Percentiles rank a stretch among this genome's conserved stretches.
Evolutionary conservation across 2,797 vertebrate species (phyloP).

Genomic region (Melanogrammus aeglefinus): DNA sequence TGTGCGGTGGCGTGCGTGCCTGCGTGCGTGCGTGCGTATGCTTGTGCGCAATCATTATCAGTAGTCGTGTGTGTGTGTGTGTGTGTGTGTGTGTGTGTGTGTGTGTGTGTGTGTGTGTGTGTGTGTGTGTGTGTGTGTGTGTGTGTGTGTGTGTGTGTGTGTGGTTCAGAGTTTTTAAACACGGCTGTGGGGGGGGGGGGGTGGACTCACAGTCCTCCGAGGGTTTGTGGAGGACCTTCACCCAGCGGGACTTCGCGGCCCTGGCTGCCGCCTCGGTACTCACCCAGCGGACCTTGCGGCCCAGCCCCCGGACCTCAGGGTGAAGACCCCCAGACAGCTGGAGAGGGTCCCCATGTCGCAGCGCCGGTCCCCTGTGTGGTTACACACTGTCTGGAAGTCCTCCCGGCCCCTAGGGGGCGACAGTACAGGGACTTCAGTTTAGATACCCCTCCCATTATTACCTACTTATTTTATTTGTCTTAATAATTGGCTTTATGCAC

Average conservation of each 20-base stretch:
- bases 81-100: too few species aligned
- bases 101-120: too few species aligned
- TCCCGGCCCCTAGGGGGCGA: not conserved
- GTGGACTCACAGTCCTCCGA: slow-evolving; percentile 10
- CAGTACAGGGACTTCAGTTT: too few species aligned
- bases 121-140: too few species aligned
- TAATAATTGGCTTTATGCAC: too few species aligned
- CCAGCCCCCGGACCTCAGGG: slow-evolving; percentile 18
- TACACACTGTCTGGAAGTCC: slow-evolving; percentile 1
- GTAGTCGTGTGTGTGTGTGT: too few species aligned
- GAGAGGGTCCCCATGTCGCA: slow-evolving; percentile 23
- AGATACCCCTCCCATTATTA: too few species aligned
- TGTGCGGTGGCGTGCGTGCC: too few species aligned
- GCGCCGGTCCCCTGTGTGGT: slow-evolving; percentile 7
- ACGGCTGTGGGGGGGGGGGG: not conserved
- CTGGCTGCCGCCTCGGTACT: slow-evolving; percentile 8
- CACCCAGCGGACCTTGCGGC: too few species aligned
- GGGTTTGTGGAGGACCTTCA: slow-evolving; percentile 3
- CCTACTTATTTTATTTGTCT: too few species aligned
- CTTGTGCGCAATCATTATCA: too few species aligned
- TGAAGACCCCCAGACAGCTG: slow-evolving; percentile 7
- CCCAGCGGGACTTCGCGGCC: slow-evolving; percentile 9
- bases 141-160: not conserved
- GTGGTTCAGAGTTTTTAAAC: not conserved
- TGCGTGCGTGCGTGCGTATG: too few species aligned